These are phyloP conservation scores for Protonibea diacanthus DNA, from an alignment of 2,797 vertebrate species.

Conservation along the genomic window DNA sequence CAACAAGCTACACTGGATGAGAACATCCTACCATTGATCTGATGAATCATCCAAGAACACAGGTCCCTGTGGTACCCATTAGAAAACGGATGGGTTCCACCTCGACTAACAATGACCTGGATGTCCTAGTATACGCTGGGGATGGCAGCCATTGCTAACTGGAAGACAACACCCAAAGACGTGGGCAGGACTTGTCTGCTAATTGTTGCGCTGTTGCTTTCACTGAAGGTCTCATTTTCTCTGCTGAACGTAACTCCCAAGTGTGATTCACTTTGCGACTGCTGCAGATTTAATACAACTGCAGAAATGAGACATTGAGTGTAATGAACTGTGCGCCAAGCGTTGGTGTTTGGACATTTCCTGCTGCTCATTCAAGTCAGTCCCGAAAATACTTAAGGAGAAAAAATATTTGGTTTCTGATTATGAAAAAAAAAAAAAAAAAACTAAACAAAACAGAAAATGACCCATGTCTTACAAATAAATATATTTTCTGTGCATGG, in stretches of 20 bases:
- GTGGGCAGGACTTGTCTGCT: slow-evolving; percentile 14
- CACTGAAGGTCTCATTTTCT: slow-evolving; percentile 5
- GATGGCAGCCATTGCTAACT: slow-evolving; percentile 35
- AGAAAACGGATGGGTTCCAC: slow-evolving; percentile 67
- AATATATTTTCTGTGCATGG: slow-evolving; percentile 23
- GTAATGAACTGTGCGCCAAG: slow-evolving; percentile 12
- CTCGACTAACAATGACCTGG: slow-evolving; percentile 69
- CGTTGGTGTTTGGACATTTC: slow-evolving; percentile 21
- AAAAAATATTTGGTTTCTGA: not conserved
- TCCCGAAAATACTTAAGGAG: not conserved
- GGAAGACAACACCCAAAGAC: slow-evolving; percentile 37
- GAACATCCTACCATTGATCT: slow-evolving; percentile 56
- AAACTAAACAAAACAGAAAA: slow-evolving; percentile 9
- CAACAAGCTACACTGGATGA: slow-evolving; percentile 48
- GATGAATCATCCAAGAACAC: slow-evolving; percentile 78
- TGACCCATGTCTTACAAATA: slow-evolving; percentile 14
- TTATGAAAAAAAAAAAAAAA: slow-evolving; percentile 3
- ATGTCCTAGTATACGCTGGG: slow-evolving; percentile 41
- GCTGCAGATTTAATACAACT: slow-evolving; percentile 21
- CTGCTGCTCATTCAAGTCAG: slow-evolving; percentile 14
- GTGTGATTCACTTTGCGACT: slow-evolving; percentile 17
- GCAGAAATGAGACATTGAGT: slow-evolving; percentile 14
- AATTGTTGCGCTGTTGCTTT: slow-evolving; percentile 47
- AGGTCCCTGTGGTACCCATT: slow-evolving; percentile 70
- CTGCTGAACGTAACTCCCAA: no score